Conservation (phyloP, 1,140 invertebrate genomes). For the Prorops nasuta region DNA sequence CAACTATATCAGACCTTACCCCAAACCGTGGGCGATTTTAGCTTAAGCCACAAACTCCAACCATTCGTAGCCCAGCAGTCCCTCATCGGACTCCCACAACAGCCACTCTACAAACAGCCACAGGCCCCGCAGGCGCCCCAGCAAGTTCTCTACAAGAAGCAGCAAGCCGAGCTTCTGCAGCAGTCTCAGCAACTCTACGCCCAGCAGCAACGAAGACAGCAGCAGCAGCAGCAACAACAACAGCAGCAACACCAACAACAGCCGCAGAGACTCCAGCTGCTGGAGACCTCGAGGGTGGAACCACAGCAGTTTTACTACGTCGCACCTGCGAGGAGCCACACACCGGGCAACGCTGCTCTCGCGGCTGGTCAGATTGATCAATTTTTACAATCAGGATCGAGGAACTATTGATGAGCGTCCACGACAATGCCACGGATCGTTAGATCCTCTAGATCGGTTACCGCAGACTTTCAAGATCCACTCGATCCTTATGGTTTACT, state of each 20-base stretch:
- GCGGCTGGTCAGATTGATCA: conserved; percentile 74
- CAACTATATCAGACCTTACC: conserved; percentile 75
- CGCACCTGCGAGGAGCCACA: conserved; percentile 23
- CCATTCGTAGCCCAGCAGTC: conserved; percentile 66
- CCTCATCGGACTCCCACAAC: conserved; percentile 35
- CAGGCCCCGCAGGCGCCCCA: conserved; percentile 52
- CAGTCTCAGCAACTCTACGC: conserved; percentile 73
- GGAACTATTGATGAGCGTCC: conserved; percentile 6
- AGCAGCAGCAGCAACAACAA: conserved; percentile 65
- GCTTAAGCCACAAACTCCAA: conserved; percentile 71
- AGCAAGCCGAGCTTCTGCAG: conserved; percentile 67
- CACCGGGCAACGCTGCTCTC: conserved; percentile 33
- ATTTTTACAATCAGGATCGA: conserved; percentile 64
- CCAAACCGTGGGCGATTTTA: conserved; percentile 69
- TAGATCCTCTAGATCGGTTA: too few species aligned
- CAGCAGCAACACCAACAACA: conserved; percentile 54
- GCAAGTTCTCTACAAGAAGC: conserved; percentile 70
- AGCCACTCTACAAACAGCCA: conserved; percentile 23
- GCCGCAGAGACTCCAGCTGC: conserved; percentile 49
- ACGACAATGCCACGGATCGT: too few species aligned
- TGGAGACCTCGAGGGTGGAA: conserved; percentile 45
- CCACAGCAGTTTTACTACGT: conserved; percentile 68
- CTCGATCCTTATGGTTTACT: too few species aligned
- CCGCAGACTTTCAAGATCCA: too few species aligned
- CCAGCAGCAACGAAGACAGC: conserved; percentile 67